phyloP scores from a whole-genome alignment of 1,140 invertebrate species.

The Trissolcus basalis region DNA sequence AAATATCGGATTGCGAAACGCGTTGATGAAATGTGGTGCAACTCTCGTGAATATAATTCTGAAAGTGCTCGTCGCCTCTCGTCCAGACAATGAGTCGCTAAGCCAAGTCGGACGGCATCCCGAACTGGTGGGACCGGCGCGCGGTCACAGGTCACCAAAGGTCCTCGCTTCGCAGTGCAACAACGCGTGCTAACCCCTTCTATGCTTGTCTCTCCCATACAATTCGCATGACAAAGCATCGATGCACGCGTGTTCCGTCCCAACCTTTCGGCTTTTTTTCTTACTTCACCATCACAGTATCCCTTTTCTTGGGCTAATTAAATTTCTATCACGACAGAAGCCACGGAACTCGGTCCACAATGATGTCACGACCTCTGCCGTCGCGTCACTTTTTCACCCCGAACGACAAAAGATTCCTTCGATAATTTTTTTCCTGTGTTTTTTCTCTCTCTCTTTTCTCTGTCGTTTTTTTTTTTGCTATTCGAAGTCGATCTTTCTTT shows the following conservation, averaged over 20 bases:
- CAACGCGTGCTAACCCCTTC: neutral
- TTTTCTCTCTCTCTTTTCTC: neutral
- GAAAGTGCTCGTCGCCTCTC: conserved; percentile 28
- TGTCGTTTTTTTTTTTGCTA: conserved; percentile 9
- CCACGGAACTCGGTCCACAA: conserved; percentile 50
- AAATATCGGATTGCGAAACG: conserved; percentile 34
- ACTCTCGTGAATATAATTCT: conserved; percentile 18
- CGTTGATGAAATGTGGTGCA: conserved; percentile 18
- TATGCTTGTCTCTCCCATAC: neutral
- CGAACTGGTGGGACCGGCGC: conserved; percentile 32
- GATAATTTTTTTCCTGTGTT: neutral
- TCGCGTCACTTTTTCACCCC: conserved; percentile 29
- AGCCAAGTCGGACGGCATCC: conserved; percentile 6
- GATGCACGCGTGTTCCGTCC: conserved; percentile 36
- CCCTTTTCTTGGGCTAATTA: conserved; percentile 42
- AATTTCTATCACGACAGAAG: conserved; percentile 55
- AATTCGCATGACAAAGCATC: conserved; percentile 46
- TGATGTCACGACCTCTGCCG: conserved; percentile 44
- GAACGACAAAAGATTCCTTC: conserved; percentile 23
- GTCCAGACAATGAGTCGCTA: conserved; percentile 32
- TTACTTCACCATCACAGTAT: conserved; percentile 4
- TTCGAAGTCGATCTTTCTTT: conserved; percentile 22
- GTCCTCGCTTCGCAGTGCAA: conserved; percentile 36
- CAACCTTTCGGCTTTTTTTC: neutral
- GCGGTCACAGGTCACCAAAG: conserved; percentile 50